phyloP scores from a whole-genome alignment of 2,113 vertebrate genomes.

The Pedionomus torquatus region DNA sequence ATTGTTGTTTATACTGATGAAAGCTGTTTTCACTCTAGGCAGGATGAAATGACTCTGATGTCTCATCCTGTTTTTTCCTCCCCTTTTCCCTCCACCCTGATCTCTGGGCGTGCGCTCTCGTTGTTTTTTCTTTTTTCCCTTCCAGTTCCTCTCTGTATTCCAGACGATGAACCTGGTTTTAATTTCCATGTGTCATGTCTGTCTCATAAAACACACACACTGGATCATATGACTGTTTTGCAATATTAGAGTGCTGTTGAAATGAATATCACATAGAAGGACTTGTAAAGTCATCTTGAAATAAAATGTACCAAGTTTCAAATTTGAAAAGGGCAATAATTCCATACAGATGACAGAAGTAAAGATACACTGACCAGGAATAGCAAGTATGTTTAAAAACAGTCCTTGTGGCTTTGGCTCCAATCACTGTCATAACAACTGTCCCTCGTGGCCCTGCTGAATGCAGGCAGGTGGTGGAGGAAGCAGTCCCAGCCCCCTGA shows the following conservation, averaged over 20 bases:
- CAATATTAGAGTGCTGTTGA: constrained; percentile 25
- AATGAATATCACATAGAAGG: constrained; percentile 40
- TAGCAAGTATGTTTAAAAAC: not conserved
- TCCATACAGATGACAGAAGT: constrained; percentile 1
- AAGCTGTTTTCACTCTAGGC: constrained; percentile 41
- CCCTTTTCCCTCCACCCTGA: constrained; percentile 38
- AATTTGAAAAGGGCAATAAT: not conserved
- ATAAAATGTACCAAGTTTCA: constrained; percentile 18
- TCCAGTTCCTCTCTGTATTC: constrained; percentile 40
- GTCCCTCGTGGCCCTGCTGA: fast-evolving
- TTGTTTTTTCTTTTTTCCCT: constrained; percentile 12
- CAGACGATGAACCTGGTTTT: constrained; percentile 64
- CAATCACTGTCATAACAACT: not conserved
- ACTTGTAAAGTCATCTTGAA: constrained; percentile 52
- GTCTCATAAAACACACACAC: constrained; percentile 59
- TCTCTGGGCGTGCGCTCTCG: not conserved
- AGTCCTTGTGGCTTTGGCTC: not conserved
- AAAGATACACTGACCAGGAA: not conserved
- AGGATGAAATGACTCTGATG: not conserved
- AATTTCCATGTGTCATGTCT: constrained; percentile 70
- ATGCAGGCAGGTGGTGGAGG: not conserved
- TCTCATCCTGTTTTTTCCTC: constrained; percentile 59
- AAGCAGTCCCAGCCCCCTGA: fast-evolving
- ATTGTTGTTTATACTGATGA: constrained; percentile 7
- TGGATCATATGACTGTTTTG: constrained; percentile 62